Evolutionary conservation across 1,140 invertebrate species (phyloP).

Genomic region (Antheraea mylitta): DNA sequence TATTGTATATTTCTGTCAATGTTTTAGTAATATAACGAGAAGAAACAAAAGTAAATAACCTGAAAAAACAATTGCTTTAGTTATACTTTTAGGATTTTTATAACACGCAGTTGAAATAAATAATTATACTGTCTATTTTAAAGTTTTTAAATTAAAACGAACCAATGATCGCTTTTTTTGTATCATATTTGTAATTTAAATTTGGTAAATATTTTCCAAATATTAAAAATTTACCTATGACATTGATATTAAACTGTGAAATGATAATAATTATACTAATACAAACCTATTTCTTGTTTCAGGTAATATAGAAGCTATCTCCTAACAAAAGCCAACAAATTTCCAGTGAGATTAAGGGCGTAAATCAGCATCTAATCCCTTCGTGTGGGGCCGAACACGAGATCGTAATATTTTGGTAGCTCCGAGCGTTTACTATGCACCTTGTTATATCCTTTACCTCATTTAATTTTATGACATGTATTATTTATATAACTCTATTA

Average conservation of each 20-base stretch:
- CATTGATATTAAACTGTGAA: neutral
- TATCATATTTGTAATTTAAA: too few species aligned
- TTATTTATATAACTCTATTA: slow-evolving; percentile 3
- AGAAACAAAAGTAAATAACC: too few species aligned
- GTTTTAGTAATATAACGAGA: too few species aligned
- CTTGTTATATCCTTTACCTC: neutral
- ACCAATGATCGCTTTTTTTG: too few species aligned
- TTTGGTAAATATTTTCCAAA: too few species aligned
- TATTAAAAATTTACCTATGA: too few species aligned
- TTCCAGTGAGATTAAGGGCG: slow-evolving; percentile 15
- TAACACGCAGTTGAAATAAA: too few species aligned
- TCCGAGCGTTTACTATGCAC: slow-evolving; percentile 10
- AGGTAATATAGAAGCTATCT: slow-evolving; percentile 2
- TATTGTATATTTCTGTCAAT: too few species aligned
- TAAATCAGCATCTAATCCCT: slow-evolving; percentile 31
- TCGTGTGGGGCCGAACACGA: slow-evolving; percentile 20
- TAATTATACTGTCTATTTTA: too few species aligned
- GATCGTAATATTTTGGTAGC: slow-evolving; percentile 17
- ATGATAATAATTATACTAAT: neutral
- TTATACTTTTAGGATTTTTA: too few species aligned
- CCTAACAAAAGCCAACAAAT: slow-evolving; percentile 2
- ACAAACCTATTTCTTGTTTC: neutral
- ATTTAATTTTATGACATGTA: neutral
- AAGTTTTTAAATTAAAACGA: too few species aligned
- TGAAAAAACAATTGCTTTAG: too few species aligned